phyloP scores from a whole-genome alignment of 2,113 vertebrate species.

The Hippopotamus amphibius region DNA sequence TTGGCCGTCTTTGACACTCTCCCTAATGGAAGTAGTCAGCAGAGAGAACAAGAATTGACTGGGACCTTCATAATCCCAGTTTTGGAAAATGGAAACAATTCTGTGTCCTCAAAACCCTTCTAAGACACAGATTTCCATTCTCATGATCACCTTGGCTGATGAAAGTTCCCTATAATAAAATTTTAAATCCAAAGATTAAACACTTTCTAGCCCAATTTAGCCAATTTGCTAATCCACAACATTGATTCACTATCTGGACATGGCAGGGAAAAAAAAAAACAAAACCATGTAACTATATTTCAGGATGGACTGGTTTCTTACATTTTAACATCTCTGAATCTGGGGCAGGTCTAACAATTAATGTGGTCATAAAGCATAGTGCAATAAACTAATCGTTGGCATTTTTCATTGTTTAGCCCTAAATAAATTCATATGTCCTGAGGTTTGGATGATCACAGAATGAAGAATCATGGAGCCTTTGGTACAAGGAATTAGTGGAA shows the following conservation, averaged over 20 bases:
- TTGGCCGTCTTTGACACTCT: neutral
- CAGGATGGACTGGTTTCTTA: neutral
- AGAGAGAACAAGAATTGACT: neutral
- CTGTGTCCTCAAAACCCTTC: neutral
- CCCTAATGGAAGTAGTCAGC: neutral
- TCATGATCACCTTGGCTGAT: neutral
- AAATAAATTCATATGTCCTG: neutral
- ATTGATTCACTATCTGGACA: neutral
- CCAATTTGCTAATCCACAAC: neutral
- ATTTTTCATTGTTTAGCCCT: neutral
- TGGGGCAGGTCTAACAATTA: neutral
- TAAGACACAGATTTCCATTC: neutral
- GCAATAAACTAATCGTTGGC: neutral
- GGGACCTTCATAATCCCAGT: neutral
- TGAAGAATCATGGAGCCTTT: neutral
- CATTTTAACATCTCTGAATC: neutral
- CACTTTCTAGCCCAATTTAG: neutral
- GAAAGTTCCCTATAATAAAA: neutral
- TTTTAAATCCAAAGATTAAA: neutral
- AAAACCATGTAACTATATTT: neutral
- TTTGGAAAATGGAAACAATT: neutral
- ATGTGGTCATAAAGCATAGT: neutral
- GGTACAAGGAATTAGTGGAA: neutral
- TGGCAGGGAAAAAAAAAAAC: neutral
- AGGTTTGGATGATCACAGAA: neutral